Conservation (phyloP, 2,797 vertebrate species). For the Sciurus carolinensis region DNA sequence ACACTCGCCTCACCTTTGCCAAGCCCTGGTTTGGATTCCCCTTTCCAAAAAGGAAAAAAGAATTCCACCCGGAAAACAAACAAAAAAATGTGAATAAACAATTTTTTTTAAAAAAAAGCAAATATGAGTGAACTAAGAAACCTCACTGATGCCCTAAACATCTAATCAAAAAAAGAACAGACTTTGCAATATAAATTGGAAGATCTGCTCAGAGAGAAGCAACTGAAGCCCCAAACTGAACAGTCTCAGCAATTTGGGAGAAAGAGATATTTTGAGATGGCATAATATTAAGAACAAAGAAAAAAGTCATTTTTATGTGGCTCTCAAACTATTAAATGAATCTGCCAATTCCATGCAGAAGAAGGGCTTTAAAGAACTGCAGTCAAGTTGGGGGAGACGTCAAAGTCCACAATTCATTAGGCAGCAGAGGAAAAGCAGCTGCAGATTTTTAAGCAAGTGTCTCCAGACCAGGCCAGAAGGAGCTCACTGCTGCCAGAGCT, state of each 20-base stretch:
- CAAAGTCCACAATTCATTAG: conserved; percentile 50
- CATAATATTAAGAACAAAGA: conserved; percentile 67
- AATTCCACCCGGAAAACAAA: too few relatives aligned
- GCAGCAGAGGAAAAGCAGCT: neutral
- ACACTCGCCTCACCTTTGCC: too few relatives aligned
- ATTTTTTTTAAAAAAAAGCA: too few relatives aligned
- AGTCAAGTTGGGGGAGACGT: neutral
- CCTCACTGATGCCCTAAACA: conserved; percentile 67
- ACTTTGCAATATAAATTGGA: conserved; percentile 74
- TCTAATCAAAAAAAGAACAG: conserved; percentile 65
- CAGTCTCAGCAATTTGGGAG: conserved; percentile 69
- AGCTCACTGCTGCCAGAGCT: neutral
- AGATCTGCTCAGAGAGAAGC: conserved; percentile 70
- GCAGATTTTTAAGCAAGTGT: neutral
- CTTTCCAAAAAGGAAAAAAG: too few relatives aligned
- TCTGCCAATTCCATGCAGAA: conserved; percentile 67
- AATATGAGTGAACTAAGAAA: conserved; percentile 62
- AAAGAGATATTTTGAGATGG: conserved; percentile 66
- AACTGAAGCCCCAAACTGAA: conserved; percentile 59
- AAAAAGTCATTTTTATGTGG: conserved; percentile 72
- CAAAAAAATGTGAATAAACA: too few relatives aligned
- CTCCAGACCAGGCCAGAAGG: conserved; percentile 26
- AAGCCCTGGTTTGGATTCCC: too few relatives aligned
- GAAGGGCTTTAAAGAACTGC: conserved; percentile 59
- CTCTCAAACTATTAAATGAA: conserved; percentile 74